Evolutionary conservation across 2,888 invertebrate species (phyloP), one percentile per base, ranked within the genome.

Genomic region (Latheticus oryzae): DNA sequence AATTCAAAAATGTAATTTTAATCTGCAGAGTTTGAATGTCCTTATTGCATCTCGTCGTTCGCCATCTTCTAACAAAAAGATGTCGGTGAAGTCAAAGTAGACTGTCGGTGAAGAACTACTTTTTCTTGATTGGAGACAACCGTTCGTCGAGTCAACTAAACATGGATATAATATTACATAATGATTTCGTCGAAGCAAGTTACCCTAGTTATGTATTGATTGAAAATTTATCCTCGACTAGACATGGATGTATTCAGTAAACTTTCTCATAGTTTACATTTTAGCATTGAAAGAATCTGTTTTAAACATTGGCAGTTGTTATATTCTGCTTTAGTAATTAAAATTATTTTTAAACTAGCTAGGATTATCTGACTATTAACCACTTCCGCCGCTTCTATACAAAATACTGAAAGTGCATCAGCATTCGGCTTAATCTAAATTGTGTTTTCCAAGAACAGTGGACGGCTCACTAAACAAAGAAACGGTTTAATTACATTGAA

Each of bases 181-280:
- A 65, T 59, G 63, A 61, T 61, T 65, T 65, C 65, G 40, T 23
- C 42, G 65, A 63, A 63, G 21, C 4, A 13, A n/a, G n/a, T n/a
- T n/a, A n/a, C n/a, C n/a, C n/a, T n/a, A n/a, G n/a, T n/a, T n/a
- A n/a, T n/a, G n/a, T n/a, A n/a, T n/a, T n/a, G n/a, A n/a, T n/a
- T n/a, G n/a, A n/a, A n/a, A n/a, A n/a, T n/a, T n/a, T n/a, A n/a
- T n/a, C n/a, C n/a, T n/a, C n/a, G n/a, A n/a, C n/a, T n/a, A n/a
- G n/a, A n/a, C n/a, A n/a, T n/a, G n/a, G n/a, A n/a, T n/a, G n/a
- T n/a, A n/a, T n/a, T n/a, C n/a, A n/a, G n/a, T n/a, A n/a, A n/a
- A n/a, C n/a, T 42, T 45, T 32, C 32, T 26, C 16, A 43, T 43
- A 43, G 51, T 26, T 35, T 50, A 37, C 12, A 26, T 17, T 21